These are phyloP conservation scores for Isichthys henryi DNA, from an alignment of 2,113 vertebrate genomes.

Conservation along the genomic window DNA sequence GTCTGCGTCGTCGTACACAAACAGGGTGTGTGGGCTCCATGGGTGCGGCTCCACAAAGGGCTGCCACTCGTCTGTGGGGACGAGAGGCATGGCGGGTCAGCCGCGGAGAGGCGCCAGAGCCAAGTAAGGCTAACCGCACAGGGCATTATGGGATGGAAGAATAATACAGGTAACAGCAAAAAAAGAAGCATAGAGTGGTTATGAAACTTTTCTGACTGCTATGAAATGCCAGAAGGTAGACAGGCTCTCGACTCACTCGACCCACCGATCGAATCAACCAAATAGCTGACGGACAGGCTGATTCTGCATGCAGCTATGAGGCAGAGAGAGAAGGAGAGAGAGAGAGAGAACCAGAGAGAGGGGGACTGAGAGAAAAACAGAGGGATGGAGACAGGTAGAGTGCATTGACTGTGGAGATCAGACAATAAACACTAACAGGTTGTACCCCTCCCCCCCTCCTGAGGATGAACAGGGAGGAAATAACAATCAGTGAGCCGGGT, in stretches of 20 bases:
- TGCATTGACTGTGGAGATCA: background rate
- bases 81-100: background rate
- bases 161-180: background rate
- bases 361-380: background rate
- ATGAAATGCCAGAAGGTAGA: background rate
- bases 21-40: conserved; percentile 10
- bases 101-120: background rate
- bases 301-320: background rate
- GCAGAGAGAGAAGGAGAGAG: background rate
- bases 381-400: background rate
- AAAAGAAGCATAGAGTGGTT: background rate
- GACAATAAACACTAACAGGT: conserved; percentile 26
- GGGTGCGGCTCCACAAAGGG: conserved; percentile 61
- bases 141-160: background rate
- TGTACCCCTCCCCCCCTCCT: conserved; percentile 17
- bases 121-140: background rate
- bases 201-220: background rate
- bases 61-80: conserved; percentile 56
- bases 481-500: conserved; percentile 52
- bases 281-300: background rate
- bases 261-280: background rate
- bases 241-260: background rate
- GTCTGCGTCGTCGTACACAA: conserved; percentile 35
- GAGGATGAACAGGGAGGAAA: conserved; percentile 64
- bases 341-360: background rate